Evolutionary conservation across 2,888 invertebrate species (phyloP).

Genomic region (Hipparchia semele): DNA sequence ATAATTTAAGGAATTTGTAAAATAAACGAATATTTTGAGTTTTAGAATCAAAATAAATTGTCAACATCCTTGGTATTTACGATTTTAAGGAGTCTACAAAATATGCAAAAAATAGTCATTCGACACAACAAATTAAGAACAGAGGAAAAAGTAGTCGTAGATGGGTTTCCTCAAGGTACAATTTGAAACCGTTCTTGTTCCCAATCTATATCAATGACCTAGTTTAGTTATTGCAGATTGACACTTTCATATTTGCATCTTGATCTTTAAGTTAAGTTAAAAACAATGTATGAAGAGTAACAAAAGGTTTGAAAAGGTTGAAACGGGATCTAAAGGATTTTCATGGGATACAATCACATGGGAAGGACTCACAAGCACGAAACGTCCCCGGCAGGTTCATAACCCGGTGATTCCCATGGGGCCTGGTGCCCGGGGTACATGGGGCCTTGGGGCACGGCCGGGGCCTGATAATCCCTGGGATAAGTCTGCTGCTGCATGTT

Average conservation of each 20-base stretch:
- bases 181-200: not conserved
- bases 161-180: not conserved
- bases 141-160: not conserved
- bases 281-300: not conserved
- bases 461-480: conserved; percentile 70
- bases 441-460: conserved; percentile 59
- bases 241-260: not conserved
- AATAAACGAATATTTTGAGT: not conserved
- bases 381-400: conserved; percentile 78
- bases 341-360: conserved; percentile 59
- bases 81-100: not conserved
- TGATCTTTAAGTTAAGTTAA: not conserved
- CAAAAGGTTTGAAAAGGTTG: conserved; percentile 19
- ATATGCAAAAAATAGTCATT: not conserved
- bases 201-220: not conserved
- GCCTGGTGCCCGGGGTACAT: conserved; percentile 65
- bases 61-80: not conserved
- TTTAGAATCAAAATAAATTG: not conserved
- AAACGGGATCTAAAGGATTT: conserved; percentile 21
- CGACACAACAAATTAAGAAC: not conserved
- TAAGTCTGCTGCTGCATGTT: conserved; percentile 74
- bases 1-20: not conserved
- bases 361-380: conserved; percentile 81
- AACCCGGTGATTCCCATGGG: conserved; percentile 72
- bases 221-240: too few relatives aligned